Evolutionary conservation across 53 echinoderm and acorn worm genomes (phyloP).

Genomic region (Arbacia lixula): DNA sequence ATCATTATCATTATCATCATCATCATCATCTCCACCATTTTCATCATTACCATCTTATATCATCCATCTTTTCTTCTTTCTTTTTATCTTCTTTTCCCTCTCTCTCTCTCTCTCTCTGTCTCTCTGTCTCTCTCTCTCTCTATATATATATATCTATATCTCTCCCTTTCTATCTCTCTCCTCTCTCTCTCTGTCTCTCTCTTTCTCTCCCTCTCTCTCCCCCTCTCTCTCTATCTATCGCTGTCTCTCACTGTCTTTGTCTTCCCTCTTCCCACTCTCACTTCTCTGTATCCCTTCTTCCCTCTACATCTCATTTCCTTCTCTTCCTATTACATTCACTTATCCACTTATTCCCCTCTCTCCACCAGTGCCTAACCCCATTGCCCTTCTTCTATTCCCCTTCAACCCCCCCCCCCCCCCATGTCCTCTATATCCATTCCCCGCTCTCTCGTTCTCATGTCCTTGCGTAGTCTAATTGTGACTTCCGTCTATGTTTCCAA

Average conservation of each 20-base stretch:
- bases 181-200: neutral
- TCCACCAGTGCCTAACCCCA: neutral
- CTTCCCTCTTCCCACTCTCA: neutral
- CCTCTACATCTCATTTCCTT: neutral
- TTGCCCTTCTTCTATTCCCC: neutral
- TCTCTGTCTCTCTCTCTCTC: neutral
- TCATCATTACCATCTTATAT: neutral
- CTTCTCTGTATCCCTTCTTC: neutral
- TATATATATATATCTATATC: too few relatives aligned
- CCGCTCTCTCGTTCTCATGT: neutral
- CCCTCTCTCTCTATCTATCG: neutral
- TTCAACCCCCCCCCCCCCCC: neutral
- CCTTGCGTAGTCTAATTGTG: neutral
- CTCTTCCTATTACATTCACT: neutral
- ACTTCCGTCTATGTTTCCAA: conserved; percentile 1
- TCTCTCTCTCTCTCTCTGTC: too few relatives aligned
- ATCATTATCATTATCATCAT: conserved; percentile 24
- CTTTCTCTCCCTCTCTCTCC: neutral
- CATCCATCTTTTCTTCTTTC: neutral
- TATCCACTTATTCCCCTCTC: neutral
- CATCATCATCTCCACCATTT: neutral
- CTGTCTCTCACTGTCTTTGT: neutral
- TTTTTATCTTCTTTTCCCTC: too few relatives aligned
- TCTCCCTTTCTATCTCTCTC: neutral
- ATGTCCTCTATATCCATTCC: too few relatives aligned